Base-by-base conservation (phyloP, 92 coral and sea anemone genomes). In the Diadumene lineata region DNA sequence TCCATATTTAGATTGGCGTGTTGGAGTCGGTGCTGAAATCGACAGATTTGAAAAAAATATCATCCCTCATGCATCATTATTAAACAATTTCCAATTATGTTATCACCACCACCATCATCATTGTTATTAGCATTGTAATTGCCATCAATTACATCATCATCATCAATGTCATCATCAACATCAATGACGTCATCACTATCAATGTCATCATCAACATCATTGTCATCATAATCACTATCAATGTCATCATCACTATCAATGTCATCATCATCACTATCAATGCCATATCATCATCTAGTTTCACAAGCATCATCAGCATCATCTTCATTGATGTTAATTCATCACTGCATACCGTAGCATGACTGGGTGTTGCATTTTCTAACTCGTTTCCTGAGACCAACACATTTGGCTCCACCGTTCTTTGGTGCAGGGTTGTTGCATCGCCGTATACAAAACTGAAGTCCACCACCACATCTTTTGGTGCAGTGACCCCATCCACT, bases 391-490 rank as follows among this genome's bases (percentile, higher is more conserved):
- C 60, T 53, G 3, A 22, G 60, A 16, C 60, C 60, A 53, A 23
- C 3, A 53, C 97, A 90, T 38, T 79, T 75, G 64, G 69, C 73
- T 31, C 97, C 97, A 17, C 87, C 83, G 60, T 75, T 84, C 30
- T 31, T 65, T 1, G 97, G 97, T 32, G 60, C 62, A 22, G 97
- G 97, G 31, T 71, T 74, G 51, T 80, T 62, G 65, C 97, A 90
- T 53, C 84, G 64, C 21, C 97, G 87, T 31, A 82, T 80, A 65
- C 97, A 78, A 2, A 80, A 10, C 58, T 90, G 93, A 26, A 87
- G 70, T 25, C 97, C 97, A 55, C 48, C 48, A 38, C 48, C 27
- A 7, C 91, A 77, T 15, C 93, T 85, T n/a, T 78, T 46, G 60
- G 87, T 81, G 85, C 88, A 89, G 44, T 53, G 60, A 0, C 88